A percentile compares a stretch with the other conserved stretches of the same genome.
These are phyloP conservation scores for Anisognathus igniventris DNA, from an alignment of 2,797 vertebrate genomes.

Conservation along the genomic window DNA sequence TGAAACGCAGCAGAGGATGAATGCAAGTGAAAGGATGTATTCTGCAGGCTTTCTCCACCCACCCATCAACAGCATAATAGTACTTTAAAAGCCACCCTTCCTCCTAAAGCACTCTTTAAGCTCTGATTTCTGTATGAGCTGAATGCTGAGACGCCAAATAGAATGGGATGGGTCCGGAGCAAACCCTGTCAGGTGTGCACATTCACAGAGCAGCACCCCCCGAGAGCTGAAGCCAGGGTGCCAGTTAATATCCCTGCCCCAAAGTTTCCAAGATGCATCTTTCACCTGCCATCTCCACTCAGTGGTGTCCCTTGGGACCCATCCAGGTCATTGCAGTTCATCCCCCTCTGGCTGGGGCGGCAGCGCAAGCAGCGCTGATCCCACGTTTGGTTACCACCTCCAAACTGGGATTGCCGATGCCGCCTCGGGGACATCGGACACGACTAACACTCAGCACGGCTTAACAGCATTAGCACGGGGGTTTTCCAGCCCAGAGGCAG, in stretches of 20 bases:
- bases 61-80: not conserved
- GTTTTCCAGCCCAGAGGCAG: not conserved
- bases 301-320: accelerated
- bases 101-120: not conserved
- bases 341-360: not conserved
- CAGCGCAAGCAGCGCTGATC: not conserved
- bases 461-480: accelerated
- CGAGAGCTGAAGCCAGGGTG: not conserved
- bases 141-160: not conserved
- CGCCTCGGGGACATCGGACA: not conserved
- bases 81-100: not conserved
- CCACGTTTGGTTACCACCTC: not conserved
- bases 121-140: not conserved
- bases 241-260: not conserved
- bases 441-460: accelerated
- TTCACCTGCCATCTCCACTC: not conserved
- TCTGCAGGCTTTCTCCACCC: not conserved
- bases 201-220: not conserved
- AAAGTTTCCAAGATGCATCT: not conserved
- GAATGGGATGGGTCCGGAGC: not conserved
- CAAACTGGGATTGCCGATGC: accelerated
- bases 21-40: constrained; percentile 13
- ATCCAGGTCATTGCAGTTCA: accelerated
- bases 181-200: accelerated
- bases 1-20: not conserved